These are phyloP conservation scores for Drosophila bocki DNA, from an alignment of 1,140 invertebrate species.

Conservation along the genomic window DNA sequence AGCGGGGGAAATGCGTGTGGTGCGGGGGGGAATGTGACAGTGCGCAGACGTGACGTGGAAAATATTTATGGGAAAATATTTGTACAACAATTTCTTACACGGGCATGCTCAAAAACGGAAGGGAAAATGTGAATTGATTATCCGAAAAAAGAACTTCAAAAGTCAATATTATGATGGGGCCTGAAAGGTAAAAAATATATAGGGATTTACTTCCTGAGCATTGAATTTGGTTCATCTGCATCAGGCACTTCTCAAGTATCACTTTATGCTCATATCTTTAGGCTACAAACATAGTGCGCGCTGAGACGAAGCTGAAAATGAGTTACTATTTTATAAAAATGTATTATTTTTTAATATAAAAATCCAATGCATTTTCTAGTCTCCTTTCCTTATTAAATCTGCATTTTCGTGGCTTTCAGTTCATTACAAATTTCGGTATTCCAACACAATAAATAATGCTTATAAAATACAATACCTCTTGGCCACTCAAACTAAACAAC, in stretches of 20 bases:
- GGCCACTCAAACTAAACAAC: constrained; percentile 12
- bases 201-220: background rate
- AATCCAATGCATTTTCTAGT: background rate
- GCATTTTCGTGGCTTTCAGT: background rate
- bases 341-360: no score
- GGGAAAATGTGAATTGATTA: constrained; percentile 34
- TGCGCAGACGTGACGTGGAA: constrained; percentile 46
- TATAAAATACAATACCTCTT: constrained; percentile 3
- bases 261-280: no score
- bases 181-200: background rate
- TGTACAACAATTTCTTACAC: constrained; percentile 24
- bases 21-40: constrained; percentile 4
- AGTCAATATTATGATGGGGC: constrained; percentile 6
- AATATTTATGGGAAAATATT: constrained; percentile 48
- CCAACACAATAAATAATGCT: constrained; percentile 8
- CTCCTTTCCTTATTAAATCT: background rate
- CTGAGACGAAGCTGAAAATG: no score
- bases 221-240: no score
- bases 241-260: no score
- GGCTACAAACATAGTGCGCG: no score
- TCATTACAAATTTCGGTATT: background rate
- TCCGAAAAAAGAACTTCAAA: background rate
- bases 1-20: background rate
- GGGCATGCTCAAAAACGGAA: background rate
- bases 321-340: no score